Conservation (phyloP, 1,140 invertebrate genomes). For the Babylonia areolata region DNA sequence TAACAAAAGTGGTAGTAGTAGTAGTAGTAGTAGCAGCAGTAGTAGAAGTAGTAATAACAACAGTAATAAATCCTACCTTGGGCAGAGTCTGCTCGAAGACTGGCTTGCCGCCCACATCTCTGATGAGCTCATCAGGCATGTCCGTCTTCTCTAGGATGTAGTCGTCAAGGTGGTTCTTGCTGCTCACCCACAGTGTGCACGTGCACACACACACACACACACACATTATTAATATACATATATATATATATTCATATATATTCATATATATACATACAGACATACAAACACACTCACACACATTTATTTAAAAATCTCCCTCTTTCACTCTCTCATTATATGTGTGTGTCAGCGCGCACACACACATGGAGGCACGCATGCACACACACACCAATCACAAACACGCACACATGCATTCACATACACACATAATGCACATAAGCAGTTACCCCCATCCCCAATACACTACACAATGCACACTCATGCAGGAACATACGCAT, state of each 20-base stretch:
- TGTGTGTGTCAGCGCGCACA: too few relatives aligned
- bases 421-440: not conserved
- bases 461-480: too few relatives aligned
- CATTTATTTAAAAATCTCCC: too few relatives aligned
- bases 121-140: conserved; percentile 61
- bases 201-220: not conserved
- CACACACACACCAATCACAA: conserved; percentile 26
- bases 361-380: not conserved
- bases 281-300: not conserved
- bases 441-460: too few relatives aligned
- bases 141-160: conserved; percentile 62
- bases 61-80: conserved; percentile 40
- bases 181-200: too few relatives aligned
- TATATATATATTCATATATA: not conserved
- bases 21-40: not conserved
- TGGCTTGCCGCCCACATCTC: conserved; percentile 52
- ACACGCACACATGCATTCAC: conserved; percentile 14
- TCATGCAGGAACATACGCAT: too few relatives aligned
- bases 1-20: too few relatives aligned
- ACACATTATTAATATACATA: not conserved
- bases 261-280: too few relatives aligned
- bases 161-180: conserved; percentile 58
- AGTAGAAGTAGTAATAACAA: too few relatives aligned
- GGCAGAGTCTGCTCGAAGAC: conserved; percentile 60
- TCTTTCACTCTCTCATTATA: too few relatives aligned